Percentiles rank a stretch among this genome's conserved stretches.
phyloP scores from a whole-genome alignment of 2,888 invertebrate genomes.

The Drosophila percnosoma region DNA sequence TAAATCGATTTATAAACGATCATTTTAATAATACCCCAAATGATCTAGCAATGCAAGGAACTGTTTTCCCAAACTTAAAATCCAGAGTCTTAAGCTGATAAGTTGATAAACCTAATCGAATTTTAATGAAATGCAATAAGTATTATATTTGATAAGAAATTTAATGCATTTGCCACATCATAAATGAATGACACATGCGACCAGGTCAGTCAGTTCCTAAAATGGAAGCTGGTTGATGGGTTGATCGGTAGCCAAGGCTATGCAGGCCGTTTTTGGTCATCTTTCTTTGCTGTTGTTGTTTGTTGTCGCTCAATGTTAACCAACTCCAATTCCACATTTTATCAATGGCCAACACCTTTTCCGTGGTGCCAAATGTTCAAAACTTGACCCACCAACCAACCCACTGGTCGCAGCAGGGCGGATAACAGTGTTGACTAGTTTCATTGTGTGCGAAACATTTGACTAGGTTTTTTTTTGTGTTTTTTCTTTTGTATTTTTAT shows the following conservation, averaged over 20 bases:
- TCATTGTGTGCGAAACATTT: slow-evolving; percentile 25
- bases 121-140: neutral
- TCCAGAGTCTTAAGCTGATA: neutral
- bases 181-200: neutral
- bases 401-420: slow-evolving; percentile 1
- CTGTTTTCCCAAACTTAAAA: neutral
- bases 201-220: neutral
- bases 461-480: neutral
- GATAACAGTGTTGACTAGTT: slow-evolving; percentile 23
- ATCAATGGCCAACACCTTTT: neutral
- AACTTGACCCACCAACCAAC: neutral
- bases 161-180: neutral
- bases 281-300: neutral
- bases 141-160: neutral
- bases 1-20: neutral
- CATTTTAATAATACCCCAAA: neutral
- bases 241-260: neutral
- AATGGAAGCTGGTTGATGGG: neutral
- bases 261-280: neutral
- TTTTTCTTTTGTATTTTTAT: neutral
- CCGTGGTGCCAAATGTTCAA: slow-evolving; percentile 1
- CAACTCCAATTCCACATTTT: neutral
- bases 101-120: neutral
- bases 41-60: neutral
- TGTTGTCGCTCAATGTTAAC: neutral